These are phyloP conservation scores for Eilema depressum DNA, from an alignment of 2,888 invertebrate genomes.

Conservation along the genomic window DNA sequence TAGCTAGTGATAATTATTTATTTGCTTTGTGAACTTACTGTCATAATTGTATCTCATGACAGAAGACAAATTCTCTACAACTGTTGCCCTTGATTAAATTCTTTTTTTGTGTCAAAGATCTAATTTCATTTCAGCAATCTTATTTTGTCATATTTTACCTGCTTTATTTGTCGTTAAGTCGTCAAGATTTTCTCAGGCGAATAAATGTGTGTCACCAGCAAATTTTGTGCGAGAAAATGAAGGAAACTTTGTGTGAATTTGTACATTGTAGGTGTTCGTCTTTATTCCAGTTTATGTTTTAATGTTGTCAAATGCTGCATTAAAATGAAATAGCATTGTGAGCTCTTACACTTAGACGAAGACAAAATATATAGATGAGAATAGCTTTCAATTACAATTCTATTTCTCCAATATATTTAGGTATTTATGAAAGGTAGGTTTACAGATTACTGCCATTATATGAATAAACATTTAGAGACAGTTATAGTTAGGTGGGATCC, in stretches of 20 bases:
- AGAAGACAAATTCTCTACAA: background rate
- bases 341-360: background rate
- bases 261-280: background rate
- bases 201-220: background rate
- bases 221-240: background rate
- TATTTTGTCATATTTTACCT: slow-evolving; percentile 4
- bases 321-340: background rate
- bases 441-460: too few species aligned
- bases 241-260: background rate
- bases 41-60: background rate
- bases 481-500: too few species aligned
- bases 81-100: too few species aligned
- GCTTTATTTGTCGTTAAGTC: slow-evolving; percentile 1
- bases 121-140: background rate
- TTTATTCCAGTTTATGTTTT: slow-evolving; percentile 1
- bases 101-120: background rate
- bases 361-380: background rate
- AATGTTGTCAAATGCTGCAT: background rate
- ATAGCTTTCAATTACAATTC: too few species aligned
- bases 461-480: too few species aligned
- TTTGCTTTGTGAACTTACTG: background rate
- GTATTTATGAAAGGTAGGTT: too few species aligned
- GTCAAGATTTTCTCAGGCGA: background rate
- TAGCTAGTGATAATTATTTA: background rate
- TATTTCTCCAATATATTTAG: too few species aligned